Conservation (phyloP, 2,113 vertebrate genomes). For the Perca fluviatilis region DNA sequence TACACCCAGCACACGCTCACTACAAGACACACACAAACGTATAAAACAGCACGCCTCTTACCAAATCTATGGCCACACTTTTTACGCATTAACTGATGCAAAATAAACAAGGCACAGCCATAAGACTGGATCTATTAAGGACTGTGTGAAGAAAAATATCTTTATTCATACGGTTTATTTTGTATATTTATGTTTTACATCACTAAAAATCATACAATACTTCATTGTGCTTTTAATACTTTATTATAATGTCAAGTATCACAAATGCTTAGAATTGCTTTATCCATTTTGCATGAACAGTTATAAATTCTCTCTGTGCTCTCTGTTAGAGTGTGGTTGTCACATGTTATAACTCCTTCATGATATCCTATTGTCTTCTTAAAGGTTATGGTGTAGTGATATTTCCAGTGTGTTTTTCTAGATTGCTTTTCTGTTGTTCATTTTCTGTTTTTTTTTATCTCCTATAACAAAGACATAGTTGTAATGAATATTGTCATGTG, state of each 20-base stretch:
- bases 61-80: background rate
- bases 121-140: background rate
- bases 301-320: no score
- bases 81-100: background rate
- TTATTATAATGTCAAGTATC: background rate
- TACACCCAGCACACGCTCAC: constrained; percentile 84
- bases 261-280: no score
- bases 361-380: no score
- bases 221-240: background rate
- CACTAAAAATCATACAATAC: background rate
- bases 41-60: background rate
- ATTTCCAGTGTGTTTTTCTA: no score
- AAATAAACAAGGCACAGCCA: background rate
- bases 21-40: constrained; percentile 43
- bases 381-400: no score
- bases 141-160: background rate
- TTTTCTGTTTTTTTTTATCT: no score
- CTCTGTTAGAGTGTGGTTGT: no score
- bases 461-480: no score
- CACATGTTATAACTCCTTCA: no score
- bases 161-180: background rate
- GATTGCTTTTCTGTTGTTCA: no score
- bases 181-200: no score
- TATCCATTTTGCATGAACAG: no score
- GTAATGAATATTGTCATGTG: background rate